A percentile compares a stretch with the other conserved stretches of the same genome.
Conservation (phyloP, 2,797 vertebrate species). For the Natrix natrix region DNA sequence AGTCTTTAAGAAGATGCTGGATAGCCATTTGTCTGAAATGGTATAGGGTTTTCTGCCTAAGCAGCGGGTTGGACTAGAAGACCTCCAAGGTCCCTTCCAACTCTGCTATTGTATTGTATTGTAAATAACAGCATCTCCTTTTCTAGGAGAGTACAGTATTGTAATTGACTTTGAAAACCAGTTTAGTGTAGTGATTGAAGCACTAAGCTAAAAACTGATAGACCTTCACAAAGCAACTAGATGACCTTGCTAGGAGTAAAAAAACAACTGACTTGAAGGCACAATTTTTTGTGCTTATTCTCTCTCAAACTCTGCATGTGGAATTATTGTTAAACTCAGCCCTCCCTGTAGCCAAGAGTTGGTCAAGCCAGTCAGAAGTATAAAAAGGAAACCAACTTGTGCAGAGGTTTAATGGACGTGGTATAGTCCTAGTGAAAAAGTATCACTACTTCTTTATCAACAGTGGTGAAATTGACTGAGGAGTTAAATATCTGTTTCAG, state of each 20-base stretch:
- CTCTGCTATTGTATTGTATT: too few relatives aligned
- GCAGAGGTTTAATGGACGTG: not conserved
- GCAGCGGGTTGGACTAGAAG: too few relatives aligned
- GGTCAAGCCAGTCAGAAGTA: not conserved
- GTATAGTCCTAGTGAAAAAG: not conserved
- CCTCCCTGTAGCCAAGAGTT: not conserved
- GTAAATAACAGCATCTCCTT: not conserved
- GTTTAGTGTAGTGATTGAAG: not conserved
- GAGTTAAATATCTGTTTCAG: not conserved
- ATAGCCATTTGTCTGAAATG: too few relatives aligned
- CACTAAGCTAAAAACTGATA: not conserved
- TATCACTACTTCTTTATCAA: not conserved
- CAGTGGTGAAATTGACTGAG: not conserved
- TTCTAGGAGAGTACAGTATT: not conserved
- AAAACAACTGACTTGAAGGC: not conserved
- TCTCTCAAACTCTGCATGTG: not conserved
- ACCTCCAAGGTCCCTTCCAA: too few relatives aligned
- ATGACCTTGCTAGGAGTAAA: not conserved
- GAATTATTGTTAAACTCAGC: not conserved
- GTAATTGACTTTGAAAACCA: not conserved
- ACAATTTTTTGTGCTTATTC: not conserved
- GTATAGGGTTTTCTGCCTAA: too few relatives aligned
- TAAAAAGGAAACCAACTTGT: not conserved
- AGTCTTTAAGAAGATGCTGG: too few relatives aligned
- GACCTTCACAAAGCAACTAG: not conserved